Evolutionary conservation across 2,113 vertebrate species (phyloP).

Genomic region (Cyanoramphus novaezelandiae): DNA sequence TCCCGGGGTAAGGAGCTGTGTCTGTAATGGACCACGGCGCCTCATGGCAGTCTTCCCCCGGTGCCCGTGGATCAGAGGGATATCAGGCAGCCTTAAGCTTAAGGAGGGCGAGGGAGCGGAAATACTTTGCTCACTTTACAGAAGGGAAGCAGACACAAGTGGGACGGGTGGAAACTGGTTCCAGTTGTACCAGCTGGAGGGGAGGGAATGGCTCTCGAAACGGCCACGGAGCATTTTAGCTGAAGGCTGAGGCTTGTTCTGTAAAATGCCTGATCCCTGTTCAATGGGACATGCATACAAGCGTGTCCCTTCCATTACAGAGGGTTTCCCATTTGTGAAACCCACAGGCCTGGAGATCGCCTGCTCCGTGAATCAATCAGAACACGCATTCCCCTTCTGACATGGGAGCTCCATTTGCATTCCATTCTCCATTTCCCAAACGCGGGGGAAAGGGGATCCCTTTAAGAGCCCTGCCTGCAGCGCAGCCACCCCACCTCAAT

Average conservation of each 20-base stretch:
- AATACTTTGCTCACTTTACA: not conserved
- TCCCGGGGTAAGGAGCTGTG: not conserved
- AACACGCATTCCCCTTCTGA: not conserved
- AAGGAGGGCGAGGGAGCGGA: not conserved
- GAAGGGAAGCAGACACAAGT: not conserved
- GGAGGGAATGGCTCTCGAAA: not conserved
- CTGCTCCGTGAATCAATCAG: not conserved
- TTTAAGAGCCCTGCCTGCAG: not conserved
- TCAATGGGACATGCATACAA: not conserved
- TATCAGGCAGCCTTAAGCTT: not conserved
- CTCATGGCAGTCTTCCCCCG: not conserved
- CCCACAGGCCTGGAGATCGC: not conserved
- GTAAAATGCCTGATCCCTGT: not conserved
- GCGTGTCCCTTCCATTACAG: too few species aligned
- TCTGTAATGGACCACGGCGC: not conserved
- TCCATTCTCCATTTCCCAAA: not conserved
- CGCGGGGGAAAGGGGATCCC: not conserved
- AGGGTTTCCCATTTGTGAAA: not conserved
- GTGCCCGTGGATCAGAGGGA: not conserved
- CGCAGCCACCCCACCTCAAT: not conserved
- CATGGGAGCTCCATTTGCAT: not conserved
- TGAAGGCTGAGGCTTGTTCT: not conserved
- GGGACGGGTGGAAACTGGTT: not conserved
- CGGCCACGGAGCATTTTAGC: not conserved
- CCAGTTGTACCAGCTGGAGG: not conserved